Conservation (phyloP, 2,113 vertebrate genomes). For the Meriones unguiculatus region DNA sequence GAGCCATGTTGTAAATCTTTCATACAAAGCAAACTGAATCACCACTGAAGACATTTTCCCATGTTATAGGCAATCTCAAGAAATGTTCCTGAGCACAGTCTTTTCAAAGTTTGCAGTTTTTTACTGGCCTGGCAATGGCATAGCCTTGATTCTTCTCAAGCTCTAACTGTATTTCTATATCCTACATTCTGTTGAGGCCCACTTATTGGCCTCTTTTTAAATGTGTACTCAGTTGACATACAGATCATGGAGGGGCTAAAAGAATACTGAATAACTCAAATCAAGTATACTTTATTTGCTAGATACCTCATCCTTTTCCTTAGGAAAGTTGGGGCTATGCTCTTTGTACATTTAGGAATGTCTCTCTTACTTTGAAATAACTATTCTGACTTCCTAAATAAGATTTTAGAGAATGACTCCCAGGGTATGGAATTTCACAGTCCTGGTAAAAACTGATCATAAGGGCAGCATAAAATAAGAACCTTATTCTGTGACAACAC, state of each 20-base stretch:
- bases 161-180: background rate
- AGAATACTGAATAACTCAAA: background rate
- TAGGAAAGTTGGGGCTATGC: background rate
- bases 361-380: background rate
- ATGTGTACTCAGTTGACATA: background rate
- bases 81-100: background rate
- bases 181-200: background rate
- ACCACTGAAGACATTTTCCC: background rate
- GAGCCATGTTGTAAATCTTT: background rate
- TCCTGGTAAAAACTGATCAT: background rate
- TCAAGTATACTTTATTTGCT: background rate
- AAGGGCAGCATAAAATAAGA: background rate
- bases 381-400: background rate
- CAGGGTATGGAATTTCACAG: conserved; percentile 39
- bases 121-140: background rate
- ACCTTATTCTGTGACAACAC: conserved; percentile 18
- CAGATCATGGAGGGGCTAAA: background rate
- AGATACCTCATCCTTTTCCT: background rate
- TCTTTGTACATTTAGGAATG: conserved; percentile 22
- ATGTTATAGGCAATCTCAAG: background rate
- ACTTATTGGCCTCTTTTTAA: background rate
- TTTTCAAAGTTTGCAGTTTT: background rate
- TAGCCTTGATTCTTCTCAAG: background rate
- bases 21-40: background rate
- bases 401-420: background rate